Percentiles rank a stretch among this genome's conserved stretches.
phyloP scores from a whole-genome alignment of 2,888 invertebrate genomes.

The Thysanoteuthis rhombus region DNA sequence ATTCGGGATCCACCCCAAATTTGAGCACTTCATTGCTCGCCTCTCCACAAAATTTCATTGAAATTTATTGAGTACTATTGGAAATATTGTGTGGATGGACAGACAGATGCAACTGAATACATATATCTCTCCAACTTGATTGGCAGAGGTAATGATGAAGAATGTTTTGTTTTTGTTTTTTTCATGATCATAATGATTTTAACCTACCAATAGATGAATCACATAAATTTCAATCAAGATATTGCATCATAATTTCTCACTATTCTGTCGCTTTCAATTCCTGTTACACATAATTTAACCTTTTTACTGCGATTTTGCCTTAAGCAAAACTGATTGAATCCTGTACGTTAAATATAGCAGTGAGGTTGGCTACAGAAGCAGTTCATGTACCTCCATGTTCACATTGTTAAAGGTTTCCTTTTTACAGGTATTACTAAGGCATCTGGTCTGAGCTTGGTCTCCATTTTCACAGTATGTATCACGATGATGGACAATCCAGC shows the following conservation, averaged over 20 bases:
- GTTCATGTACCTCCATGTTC: neutral
- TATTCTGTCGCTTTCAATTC: neutral
- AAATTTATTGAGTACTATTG: too few species aligned
- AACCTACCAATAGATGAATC: neutral
- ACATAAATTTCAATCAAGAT: neutral
- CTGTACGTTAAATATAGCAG: neutral
- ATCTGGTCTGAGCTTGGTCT: neutral
- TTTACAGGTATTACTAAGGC: neutral
- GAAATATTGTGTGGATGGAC: too few species aligned
- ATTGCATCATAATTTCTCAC: neutral
- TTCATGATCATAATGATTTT: neutral
- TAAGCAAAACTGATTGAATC: neutral
- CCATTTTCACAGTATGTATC: neutral
- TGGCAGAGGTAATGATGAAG: too few species aligned
- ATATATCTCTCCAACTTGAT: too few species aligned
- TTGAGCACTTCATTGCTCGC: too few species aligned
- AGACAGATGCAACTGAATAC: too few species aligned
- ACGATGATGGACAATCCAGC: neutral
- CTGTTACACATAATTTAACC: neutral
- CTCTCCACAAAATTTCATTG: too few species aligned
- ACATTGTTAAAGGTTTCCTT: neutral
- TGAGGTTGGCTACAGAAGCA: neutral
- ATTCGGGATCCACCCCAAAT: too few species aligned
- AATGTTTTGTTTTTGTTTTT: too few species aligned
- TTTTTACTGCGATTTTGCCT: neutral